Evolutionary conservation across 2,113 vertebrate genomes (phyloP).

Genomic region (Macroglossus sobrinus): DNA sequence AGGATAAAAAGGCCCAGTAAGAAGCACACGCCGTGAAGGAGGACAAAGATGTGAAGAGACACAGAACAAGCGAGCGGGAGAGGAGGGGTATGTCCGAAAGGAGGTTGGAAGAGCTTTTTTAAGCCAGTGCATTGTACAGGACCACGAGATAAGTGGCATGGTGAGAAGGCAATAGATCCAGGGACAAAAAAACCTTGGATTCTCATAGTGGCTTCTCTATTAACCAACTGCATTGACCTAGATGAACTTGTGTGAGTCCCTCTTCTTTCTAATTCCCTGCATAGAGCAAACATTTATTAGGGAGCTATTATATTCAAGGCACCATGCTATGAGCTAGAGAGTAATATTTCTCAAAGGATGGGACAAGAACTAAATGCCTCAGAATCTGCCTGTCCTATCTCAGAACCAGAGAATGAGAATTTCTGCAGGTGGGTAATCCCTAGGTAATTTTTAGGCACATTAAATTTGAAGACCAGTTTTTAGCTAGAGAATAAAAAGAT

Average conservation of each 20-base stretch:
- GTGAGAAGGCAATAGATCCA: neutral
- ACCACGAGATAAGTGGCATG: too few relatives aligned
- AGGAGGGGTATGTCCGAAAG: neutral
- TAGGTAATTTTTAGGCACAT: neutral
- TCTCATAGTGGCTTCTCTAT: neutral
- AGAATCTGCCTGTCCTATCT: neutral
- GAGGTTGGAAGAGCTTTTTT: neutral
- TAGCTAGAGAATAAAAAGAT: neutral
- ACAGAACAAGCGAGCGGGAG: neutral
- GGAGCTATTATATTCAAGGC: neutral
- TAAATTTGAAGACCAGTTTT: neutral
- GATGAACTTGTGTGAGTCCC: neutral
- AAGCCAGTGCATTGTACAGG: neutral
- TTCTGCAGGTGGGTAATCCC: neutral
- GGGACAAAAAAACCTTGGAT: neutral
- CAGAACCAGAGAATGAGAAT: neutral
- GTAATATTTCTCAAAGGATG: neutral
- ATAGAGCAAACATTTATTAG: neutral
- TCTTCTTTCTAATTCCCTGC: neutral
- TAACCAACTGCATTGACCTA: neutral
- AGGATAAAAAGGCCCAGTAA: neutral
- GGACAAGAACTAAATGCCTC: neutral
- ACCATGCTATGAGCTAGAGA: neutral
- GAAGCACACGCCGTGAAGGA: neutral
- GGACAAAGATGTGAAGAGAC: neutral